Base-by-base conservation (phyloP, 2,797 vertebrate species). In the Rhinophrynus dorsalis region DNA sequence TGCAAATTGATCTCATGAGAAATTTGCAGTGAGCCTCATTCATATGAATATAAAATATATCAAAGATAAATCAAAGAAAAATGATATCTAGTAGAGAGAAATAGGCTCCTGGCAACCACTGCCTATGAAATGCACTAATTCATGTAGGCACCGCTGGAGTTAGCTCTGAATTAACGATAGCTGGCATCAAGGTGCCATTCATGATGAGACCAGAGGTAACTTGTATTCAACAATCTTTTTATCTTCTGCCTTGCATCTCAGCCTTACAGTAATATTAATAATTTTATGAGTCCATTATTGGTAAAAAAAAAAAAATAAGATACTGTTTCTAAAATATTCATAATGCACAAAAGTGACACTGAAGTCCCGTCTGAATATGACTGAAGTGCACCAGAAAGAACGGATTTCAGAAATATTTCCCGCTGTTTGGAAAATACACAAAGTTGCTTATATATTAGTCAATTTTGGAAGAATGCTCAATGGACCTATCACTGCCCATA, bases 1-100 rank as follows among this genome's bases (percentile, higher is more conserved):
- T 75, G 75, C 78, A 88, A 88, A 89, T 85, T 85, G 84, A 84
- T 82, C 85, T 84, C 86, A 55, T 48, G 80, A 83, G 84, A 76
- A 80, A 80, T 72, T 77, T 82, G 54, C 18, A 2, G 29, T 69
- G 76, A 74, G 79, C 59, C 73, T 82, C 74, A 80, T 81, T 87
- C 76, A 80, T 79, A 80, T 67, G 76, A 77, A 80, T 74, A 68
- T 70, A 61, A 67, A 70, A 75, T 26, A 5, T 21, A 65, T 78
- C 57, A 76, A 71, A 81, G 81, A 84, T 73, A 77, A 84, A 82
- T 81, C 78, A 85, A 85, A 86, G 69, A 45, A 80, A 81, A 80
- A 80, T 38, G 52, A 57, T 70, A 60, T 15, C 45, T 51, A 79
- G 72, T 75, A 63, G 74, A 82, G 75, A 51, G 79, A 81, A 84